phyloP scores from a whole-genome alignment of 2,888 invertebrate species.

The Hypolimnas misippus region DNA sequence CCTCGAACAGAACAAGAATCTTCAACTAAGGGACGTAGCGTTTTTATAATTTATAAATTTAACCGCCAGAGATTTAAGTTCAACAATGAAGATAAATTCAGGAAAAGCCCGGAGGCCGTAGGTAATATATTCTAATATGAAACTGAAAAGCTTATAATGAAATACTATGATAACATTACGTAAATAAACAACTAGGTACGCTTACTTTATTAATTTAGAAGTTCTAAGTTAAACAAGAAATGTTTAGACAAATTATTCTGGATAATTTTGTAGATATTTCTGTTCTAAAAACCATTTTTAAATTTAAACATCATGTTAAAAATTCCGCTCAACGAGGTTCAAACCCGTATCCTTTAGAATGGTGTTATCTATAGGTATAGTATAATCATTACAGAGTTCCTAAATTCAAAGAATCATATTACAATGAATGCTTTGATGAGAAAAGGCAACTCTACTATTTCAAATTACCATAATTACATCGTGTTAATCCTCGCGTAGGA shows the following conservation, averaged over 20 bases:
- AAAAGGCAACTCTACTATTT: too few species aligned
- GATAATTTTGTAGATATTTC: too few species aligned
- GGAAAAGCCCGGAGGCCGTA: slow-evolving; percentile 27
- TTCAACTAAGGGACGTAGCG: slow-evolving; percentile 31
- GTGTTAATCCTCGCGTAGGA: too few species aligned
- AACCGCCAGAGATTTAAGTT: slow-evolving; percentile 35
- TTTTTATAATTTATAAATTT: slow-evolving; percentile 41
- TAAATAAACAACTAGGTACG: slow-evolving; percentile 6
- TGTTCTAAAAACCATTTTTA: too few species aligned
- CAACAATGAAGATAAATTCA: slow-evolving; percentile 39
- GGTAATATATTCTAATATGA: slow-evolving; percentile 35
- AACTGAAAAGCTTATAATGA: slow-evolving; percentile 26
- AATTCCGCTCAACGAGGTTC: too few species aligned
- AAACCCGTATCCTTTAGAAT: too few species aligned
- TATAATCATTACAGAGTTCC: too few species aligned
- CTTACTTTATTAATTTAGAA: neutral
- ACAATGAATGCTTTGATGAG: too few species aligned
- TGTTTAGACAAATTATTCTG: neutral
- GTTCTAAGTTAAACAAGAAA: neutral
- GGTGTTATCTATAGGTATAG: too few species aligned
- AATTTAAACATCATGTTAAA: too few species aligned
- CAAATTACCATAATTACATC: too few species aligned
- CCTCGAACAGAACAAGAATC: slow-evolving; percentile 30
- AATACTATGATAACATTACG: slow-evolving; percentile 17
- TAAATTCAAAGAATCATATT: too few species aligned